phyloP scores from a whole-genome alignment of 2,797 vertebrate genomes.

The Morus bassanus region DNA sequence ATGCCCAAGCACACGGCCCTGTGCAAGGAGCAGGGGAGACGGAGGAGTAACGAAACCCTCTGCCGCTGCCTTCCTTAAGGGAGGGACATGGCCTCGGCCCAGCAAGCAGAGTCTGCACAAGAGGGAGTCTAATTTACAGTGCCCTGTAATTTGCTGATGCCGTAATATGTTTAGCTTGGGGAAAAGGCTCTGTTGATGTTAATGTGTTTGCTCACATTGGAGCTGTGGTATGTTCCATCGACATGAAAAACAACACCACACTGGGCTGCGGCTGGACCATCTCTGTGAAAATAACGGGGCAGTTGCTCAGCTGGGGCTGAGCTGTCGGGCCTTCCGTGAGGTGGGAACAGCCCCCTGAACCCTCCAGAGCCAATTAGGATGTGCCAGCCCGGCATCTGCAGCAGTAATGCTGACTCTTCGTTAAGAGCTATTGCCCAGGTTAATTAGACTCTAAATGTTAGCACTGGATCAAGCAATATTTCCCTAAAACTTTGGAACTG shows the following conservation, averaged over 20 bases:
- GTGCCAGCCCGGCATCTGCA: not conserved
- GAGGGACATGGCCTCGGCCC: not conserved
- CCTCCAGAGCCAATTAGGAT: not conserved
- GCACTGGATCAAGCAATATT: not conserved
- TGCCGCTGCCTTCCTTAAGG: not conserved
- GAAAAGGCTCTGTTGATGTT: conserved; percentile 57
- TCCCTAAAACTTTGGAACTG: not conserved
- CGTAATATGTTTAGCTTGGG: conserved; percentile 48
- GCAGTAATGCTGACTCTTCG: not conserved
- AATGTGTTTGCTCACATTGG: not conserved
- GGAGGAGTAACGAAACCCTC: not conserved
- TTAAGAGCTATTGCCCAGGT: not conserved
- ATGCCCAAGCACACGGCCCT: not conserved
- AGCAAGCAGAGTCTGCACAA: not conserved
- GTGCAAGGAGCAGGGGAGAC: not conserved
- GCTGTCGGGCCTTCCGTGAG: rapidly evolving
- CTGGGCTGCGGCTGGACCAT: not conserved
- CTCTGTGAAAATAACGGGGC: not conserved
- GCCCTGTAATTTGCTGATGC: conserved; percentile 60
- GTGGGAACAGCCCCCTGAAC: not conserved
- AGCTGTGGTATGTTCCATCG: not conserved
- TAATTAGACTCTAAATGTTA: not conserved
- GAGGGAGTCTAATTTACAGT: conserved; percentile 50
- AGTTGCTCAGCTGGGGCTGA: not conserved
- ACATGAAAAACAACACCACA: not conserved